Base-by-base conservation (phyloP, 2,888 invertebrate genomes). In the Cantharis lateralis region DNA sequence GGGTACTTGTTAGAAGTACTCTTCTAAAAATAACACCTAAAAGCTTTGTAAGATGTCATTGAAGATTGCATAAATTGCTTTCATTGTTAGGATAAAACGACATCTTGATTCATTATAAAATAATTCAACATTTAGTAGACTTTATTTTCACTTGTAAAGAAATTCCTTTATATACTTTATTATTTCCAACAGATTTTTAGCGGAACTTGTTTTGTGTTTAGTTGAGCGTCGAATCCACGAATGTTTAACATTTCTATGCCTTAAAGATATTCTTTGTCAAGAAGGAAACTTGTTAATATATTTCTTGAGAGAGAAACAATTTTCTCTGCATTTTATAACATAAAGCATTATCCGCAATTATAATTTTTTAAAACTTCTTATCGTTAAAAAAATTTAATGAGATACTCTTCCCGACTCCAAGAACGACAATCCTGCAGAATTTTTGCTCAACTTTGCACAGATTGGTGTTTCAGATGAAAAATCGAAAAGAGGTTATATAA, bases 31-130 rank as follows among this genome's bases (percentile, higher is more conserved):
- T 4, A 10, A 15, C 62, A 62, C 70, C 20, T 62, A 20, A 62
- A 70, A 20, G 24, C 18, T 62, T 20, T 70, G 70, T 62, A 64
- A 15, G 64, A 64, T 64, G 71, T 16, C 71, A 18, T 13, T 48
- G 13, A 18, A 64, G 64, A 71, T 64, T 71, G 71, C 64, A 64
- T 28, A 61, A 71, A 71, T 71, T 71, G 64, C n/a, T n/a, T 63
- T 71, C 63, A 64, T 64, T 64, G 71, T 71, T 64, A 71, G 32
- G 63, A 71, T 16, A 71, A 64, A 71, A 71, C 10, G 71, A 16
- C 62, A 13, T 15, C 26, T 24, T 62, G 26, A 62, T 71, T 71
- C 71, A 18, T 20, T 62, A 61, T n/a, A 71, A 48, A 48, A 48
- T 48, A 48, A 48, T 48, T n/a, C 48, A 48, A n/a, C 48, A 48